Evolutionary conservation across 2,888 invertebrate genomes (phyloP).

Genomic region (Chalcis sispes): DNA sequence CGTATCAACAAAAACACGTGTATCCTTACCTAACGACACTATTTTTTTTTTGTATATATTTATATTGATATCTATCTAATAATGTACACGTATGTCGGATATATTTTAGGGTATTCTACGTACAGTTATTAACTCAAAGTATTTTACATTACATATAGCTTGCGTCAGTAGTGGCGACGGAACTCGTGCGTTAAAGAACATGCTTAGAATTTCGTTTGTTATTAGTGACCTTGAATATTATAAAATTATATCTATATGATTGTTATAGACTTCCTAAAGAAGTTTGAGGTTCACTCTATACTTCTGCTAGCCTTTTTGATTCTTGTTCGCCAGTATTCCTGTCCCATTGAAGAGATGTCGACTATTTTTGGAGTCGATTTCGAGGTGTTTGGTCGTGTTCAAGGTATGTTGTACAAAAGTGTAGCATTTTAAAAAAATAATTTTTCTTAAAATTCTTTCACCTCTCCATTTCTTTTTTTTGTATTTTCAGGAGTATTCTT

Average conservation of each 20-base stretch:
- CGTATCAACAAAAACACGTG: background rate
- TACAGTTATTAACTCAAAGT: too few species aligned
- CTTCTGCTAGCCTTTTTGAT: slow-evolving; percentile 39
- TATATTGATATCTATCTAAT: too few species aligned
- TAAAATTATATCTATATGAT: slow-evolving; percentile 37
- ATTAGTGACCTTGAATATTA: slow-evolving; percentile 31
- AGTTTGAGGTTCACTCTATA: slow-evolving; percentile 52
- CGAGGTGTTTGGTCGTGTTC: slow-evolving; percentile 74
- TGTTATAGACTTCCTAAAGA: slow-evolving; percentile 41
- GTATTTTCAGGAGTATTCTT: slow-evolving; percentile 74
- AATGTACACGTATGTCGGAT: too few species aligned
- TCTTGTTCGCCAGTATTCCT: background rate
- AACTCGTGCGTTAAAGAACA: too few species aligned
- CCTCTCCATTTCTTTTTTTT: slow-evolving; percentile 10
- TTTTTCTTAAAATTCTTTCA: slow-evolving; percentile 42
- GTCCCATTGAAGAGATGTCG: slow-evolving; percentile 59
- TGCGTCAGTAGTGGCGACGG: too few species aligned
- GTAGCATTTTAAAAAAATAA: background rate
- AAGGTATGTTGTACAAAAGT: slow-evolving; percentile 65
- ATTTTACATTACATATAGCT: too few species aligned
- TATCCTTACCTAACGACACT: background rate
- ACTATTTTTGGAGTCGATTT: slow-evolving; percentile 71
- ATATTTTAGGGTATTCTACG: too few species aligned
- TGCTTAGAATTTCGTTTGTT: slow-evolving; percentile 32
- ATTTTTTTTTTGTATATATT: too few species aligned